Evolutionary conservation across 2,888 invertebrate genomes (phyloP).

Genomic region (Rhagonycha fulva): DNA sequence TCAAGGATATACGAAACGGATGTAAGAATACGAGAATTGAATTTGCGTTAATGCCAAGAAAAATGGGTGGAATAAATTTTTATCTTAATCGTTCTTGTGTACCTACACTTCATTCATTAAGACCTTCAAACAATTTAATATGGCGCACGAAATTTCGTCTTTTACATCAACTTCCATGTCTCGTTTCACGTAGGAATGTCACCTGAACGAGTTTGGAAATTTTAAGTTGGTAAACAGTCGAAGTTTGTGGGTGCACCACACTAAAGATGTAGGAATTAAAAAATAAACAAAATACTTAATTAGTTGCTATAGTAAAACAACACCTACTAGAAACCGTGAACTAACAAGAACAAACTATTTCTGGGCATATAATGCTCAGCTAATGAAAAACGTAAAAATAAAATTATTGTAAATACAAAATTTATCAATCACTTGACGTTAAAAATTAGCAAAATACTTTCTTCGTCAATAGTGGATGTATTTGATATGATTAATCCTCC

Average conservation of each 20-base stretch:
- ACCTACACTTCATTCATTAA: slow-evolving; percentile 1
- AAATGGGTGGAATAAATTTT: slow-evolving; percentile 4
- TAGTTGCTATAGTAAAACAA: background rate
- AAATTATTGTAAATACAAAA: background rate
- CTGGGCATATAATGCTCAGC: background rate
- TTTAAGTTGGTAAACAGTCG: slow-evolving; percentile 1
- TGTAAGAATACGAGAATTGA: slow-evolving; percentile 6
- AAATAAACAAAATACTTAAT: background rate
- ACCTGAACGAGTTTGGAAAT: slow-evolving; percentile 3
- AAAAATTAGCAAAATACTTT: background rate
- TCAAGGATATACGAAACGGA: slow-evolving; percentile 6
- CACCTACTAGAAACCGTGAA: background rate
- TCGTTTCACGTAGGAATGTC: background rate
- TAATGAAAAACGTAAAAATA: background rate
- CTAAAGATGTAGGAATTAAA: background rate
- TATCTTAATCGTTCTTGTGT: background rate
- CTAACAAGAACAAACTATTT: background rate
- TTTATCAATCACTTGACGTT: background rate
- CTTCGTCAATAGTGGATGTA: background rate
- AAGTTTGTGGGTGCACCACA: background rate
- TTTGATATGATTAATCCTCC: background rate
- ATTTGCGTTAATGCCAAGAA: slow-evolving; percentile 1
- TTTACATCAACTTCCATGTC: background rate
- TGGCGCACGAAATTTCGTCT: background rate
- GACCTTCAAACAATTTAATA: slow-evolving; percentile 2